Evolutionary conservation across 2,797 vertebrate species (phyloP).

Genomic region (Hephaestus fuliginosus): DNA sequence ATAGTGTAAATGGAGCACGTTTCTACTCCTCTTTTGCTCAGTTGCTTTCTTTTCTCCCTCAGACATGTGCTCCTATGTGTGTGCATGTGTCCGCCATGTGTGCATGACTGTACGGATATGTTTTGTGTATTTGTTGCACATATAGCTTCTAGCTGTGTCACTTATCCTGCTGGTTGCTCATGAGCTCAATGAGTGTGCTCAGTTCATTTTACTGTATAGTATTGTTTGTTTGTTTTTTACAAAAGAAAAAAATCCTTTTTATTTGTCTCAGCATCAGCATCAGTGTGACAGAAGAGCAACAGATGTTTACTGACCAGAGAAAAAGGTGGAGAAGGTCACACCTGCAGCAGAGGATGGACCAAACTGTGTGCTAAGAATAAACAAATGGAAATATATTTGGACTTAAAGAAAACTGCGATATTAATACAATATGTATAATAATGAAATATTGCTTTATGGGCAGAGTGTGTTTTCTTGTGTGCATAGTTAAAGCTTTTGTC

Average conservation of each 20-base stretch:
- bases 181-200: not conserved
- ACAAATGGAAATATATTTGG: too few relatives aligned
- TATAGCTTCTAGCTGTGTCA: conserved; percentile 16
- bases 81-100: conserved; percentile 71
- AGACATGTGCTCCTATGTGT: conserved; percentile 14
- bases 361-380: not conserved
- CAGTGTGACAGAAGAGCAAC: not conserved
- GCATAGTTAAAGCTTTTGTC: too few relatives aligned
- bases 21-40: conserved; percentile 39
- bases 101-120: conserved; percentile 50
- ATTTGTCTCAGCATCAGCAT: not conserved
- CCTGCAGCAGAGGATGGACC: not conserved
- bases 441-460: not conserved
- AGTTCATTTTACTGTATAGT: not conserved
- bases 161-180: not conserved
- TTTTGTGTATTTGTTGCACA: conserved; percentile 47
- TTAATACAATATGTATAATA: not conserved
- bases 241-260: not conserved
- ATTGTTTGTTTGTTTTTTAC: not conserved
- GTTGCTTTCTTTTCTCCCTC: conserved; percentile 25
- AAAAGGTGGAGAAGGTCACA: not conserved
- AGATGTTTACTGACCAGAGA: not conserved
- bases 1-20: conserved; percentile 48
- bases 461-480: not conserved
- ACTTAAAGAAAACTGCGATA: not conserved